Evolutionary conservation across 2,888 invertebrate species (phyloP).

Genomic region (Platerodrilus igneus): DNA sequence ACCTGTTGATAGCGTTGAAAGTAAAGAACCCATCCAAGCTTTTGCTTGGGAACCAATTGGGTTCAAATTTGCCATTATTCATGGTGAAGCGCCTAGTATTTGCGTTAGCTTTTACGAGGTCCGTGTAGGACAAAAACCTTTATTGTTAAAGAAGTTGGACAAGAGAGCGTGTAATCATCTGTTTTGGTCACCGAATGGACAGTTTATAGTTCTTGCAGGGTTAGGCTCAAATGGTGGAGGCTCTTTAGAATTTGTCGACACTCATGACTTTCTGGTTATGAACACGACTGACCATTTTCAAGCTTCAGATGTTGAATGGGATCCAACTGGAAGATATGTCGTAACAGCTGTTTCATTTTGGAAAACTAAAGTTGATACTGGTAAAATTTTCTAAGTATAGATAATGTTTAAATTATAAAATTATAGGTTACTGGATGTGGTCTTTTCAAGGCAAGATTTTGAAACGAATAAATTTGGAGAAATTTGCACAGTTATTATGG

Average conservation of each 20-base stretch:
- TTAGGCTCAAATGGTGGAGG: conserved; percentile 82
- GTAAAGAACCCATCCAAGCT: conserved; percentile 86
- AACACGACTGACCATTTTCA: conserved; percentile 88
- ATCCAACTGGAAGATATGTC: conserved; percentile 97
- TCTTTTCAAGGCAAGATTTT: conserved; percentile 86
- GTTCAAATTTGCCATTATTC: conserved; percentile 93
- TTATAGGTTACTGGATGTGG: conserved; percentile 90
- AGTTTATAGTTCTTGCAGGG: conserved; percentile 91
- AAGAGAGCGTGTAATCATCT: conserved; percentile 85
- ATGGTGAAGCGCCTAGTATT: conserved; percentile 83
- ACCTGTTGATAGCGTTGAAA: conserved; percentile 95
- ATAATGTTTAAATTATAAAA: too few relatives aligned
- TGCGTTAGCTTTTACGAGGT: conserved; percentile 91
- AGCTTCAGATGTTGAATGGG: conserved; percentile 97
- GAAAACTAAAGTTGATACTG: conserved; percentile 84
- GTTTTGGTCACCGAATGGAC: conserved; percentile 95
- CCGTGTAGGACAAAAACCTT: conserved; percentile 84
- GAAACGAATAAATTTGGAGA: conserved; percentile 80
- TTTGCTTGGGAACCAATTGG: conserved; percentile 99
- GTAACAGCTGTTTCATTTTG: conserved; percentile 92
- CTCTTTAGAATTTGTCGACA: conserved; percentile 91
- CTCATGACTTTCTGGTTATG: conserved; percentile 94
- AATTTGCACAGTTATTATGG: conserved; percentile 94
- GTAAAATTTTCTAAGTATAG: conserved; percentile 39
- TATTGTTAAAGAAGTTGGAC: conserved; percentile 81